A percentile compares a stretch with the other conserved stretches of the same genome.
These are phyloP conservation scores for Helicoverpa zea DNA, from an alignment of 1,140 invertebrate genomes.

Conservation along the genomic window DNA sequence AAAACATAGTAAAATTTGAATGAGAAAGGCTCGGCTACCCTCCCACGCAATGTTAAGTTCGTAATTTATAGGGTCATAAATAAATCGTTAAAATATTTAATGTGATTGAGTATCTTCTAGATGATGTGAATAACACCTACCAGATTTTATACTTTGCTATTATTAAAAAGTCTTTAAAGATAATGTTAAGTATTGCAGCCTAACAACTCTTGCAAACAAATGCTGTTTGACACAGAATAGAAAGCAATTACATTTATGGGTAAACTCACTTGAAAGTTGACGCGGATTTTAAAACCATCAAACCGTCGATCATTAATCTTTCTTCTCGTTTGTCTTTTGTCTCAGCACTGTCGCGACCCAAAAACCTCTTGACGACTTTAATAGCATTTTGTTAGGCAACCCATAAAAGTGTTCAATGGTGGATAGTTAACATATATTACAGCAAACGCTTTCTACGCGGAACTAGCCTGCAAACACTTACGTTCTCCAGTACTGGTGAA, in stretches of 20 bases:
- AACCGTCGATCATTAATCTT: slow-evolving; percentile 21
- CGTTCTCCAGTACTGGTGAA: neutral
- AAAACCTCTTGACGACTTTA: slow-evolving; percentile 32
- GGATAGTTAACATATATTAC: slow-evolving; percentile 14
- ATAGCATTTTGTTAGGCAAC: slow-evolving; percentile 20
- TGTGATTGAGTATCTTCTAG: no score
- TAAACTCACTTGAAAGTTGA: neutral
- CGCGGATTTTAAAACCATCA: neutral
- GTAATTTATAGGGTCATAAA: slow-evolving; percentile 32
- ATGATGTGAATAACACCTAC: no score
- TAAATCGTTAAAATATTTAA: neutral
- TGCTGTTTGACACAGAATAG: neutral
- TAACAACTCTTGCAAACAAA: neutral
- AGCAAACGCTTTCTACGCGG: slow-evolving; percentile 20
- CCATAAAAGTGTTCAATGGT: slow-evolving; percentile 25
- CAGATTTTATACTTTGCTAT: no score
- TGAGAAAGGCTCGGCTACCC: slow-evolving; percentile 22
- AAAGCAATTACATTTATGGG: neutral
- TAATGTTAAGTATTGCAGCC: no score
- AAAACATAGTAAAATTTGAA: slow-evolving; percentile 1
- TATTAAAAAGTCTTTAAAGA: no score
- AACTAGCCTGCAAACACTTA: slow-evolving; percentile 18
- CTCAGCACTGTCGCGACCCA: slow-evolving; percentile 1
- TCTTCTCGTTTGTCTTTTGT: neutral
- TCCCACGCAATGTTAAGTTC: neutral